Conservation (phyloP, 2,113 vertebrate genomes). For the Chaetodon trifascialis region DNA sequence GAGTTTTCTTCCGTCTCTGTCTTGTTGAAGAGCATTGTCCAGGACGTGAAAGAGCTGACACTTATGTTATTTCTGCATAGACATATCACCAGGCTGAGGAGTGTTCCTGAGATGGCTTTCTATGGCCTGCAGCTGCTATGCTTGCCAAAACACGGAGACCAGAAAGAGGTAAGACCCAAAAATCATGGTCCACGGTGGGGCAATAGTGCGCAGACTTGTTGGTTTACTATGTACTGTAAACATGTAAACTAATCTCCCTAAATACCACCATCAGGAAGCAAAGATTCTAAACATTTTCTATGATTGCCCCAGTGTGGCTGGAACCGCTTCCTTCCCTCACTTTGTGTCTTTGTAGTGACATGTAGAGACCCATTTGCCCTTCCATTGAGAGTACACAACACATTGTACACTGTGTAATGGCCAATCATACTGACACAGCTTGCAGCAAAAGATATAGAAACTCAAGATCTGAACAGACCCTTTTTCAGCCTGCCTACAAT, state of each 20-base stretch:
- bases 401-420: no score
- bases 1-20: conserved; percentile 35
- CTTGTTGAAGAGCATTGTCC: not conserved
- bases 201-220: no score
- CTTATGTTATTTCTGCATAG: conserved; percentile 73
- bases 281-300: no score
- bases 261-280: not conserved
- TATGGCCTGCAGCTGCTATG: conserved; percentile 88
- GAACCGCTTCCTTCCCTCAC: no score
- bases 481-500: no score
- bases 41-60: not conserved
- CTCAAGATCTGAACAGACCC: no score
- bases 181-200: not conserved
- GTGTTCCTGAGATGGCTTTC: conserved; percentile 90
- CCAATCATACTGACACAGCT: no score
- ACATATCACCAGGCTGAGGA: conserved; percentile 79
- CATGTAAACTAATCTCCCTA: not conserved
- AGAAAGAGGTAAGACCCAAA: conserved; percentile 85
- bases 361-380: no score
- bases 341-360: no score
- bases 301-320: no score
- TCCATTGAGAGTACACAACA: no score
- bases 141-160: conserved; percentile 86
- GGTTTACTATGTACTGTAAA: not conserved
- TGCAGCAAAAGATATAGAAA: no score